Base-by-base conservation (phyloP, 1,140 invertebrate genomes). In the Solenopsis fugax region DNA sequence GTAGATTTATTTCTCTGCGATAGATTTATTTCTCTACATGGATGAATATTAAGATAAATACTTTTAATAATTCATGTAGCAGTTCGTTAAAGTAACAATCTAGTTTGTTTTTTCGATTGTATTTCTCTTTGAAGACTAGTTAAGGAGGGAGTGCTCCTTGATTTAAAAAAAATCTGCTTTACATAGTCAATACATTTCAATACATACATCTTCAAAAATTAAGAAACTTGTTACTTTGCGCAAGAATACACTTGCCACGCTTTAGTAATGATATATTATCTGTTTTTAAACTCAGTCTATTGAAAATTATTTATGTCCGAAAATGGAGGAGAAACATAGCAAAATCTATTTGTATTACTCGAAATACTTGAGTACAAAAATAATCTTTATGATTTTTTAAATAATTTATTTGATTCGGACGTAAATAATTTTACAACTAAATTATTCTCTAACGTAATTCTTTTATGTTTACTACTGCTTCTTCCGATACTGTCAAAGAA, bases 11-110 rank as follows among this genome's bases (percentile, higher is more conserved):
- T 48, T 69, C 65, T 69, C 29, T 29, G 12, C 12, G 2, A 0
- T 58, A 58, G 7, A 82, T 82, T 82, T 72, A 82, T 73, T 73
- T 73, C 18, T 82, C 18, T 82, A 73, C 13, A 82, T 58, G 6
- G 1, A 45, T 3, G 9, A 82, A 54, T 54, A 80, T 80, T 52
- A 54, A 13, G 21, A 56, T 72, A 58, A 37, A 37, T 37, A 54
- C 16, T 21, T 62, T 45, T 58, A 65, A 52, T 24, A 10, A 67
- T 37, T 21, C n/a, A 65, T 37, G 29, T 4, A 58, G 4, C 24
- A 18, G n/a, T 64, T 56, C 12, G 0, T n/a, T 5, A 72, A 82
- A 72, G 71, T 24, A 24, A 34, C 34, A 69, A 81, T 80, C 48
- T 80, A 56, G n/a, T 10, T 81, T 41, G 16, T 48, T 81, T 81